A percentile compares a stretch with the other conserved stretches of the same genome.
phyloP scores from a whole-genome alignment of 92 coral and sea anemone genomes.

The Palythoa grandiflora region DNA sequence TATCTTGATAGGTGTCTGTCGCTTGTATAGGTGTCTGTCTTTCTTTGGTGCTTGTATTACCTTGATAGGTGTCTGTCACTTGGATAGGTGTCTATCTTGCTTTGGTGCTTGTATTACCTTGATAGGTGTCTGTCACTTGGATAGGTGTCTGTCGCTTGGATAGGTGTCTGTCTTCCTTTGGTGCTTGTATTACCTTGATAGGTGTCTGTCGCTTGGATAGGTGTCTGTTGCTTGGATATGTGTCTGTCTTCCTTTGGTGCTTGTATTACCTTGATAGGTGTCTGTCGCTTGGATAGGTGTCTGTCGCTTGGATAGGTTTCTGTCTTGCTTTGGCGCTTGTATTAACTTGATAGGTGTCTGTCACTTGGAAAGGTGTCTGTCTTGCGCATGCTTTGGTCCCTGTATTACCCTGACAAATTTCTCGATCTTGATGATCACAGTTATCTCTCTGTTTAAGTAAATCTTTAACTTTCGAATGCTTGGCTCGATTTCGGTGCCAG shows the following conservation, averaged over 20 bases:
- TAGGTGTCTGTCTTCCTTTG: neutral
- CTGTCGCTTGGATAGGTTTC: neutral
- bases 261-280: neutral
- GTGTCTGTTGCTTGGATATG: neutral
- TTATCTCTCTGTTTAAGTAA: too few species aligned
- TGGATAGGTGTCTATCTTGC: neutral
- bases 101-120: neutral
- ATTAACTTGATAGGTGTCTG: neutral
- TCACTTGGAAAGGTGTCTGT: neutral
- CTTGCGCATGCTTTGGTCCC: too few species aligned
- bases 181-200: neutral
- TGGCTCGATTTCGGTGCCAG: too few species aligned
- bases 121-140: neutral
- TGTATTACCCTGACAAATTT: neutral
- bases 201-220: neutral
- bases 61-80: neutral
- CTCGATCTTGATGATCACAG: neutral
- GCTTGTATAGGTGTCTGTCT: neutral
- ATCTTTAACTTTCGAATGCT: too few species aligned
- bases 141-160: too few species aligned
- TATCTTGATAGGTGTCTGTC: neutral
- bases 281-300: neutral
- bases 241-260: neutral
- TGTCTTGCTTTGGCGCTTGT: neutral
- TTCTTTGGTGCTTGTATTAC: neutral